Evolutionary conservation across 2,113 vertebrate species (phyloP), one percentile per base, ranked within the genome.

Genomic region (Colius striatus): DNA sequence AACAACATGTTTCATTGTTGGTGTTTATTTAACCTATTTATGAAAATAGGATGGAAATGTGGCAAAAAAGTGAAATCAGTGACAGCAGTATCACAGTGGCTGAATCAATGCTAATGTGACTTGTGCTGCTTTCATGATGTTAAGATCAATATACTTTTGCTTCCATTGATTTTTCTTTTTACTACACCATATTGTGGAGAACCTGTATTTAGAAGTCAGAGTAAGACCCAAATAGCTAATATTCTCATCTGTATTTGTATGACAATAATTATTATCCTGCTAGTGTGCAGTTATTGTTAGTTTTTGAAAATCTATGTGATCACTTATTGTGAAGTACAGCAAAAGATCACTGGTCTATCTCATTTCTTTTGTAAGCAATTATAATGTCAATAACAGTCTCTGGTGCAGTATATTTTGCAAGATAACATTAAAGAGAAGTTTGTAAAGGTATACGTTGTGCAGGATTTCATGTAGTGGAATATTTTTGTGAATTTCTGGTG

Each of bases 151-250:
- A 65, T 81, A 65, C 73, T 86, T 92, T 47, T 67, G 16, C 87
- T 43, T 95, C 63, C 48, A 90, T 84, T 88, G 95, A 84, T 94
- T 96, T 92, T 74, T 80, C 17, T 70, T 53, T 84, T 94, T 83
- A 57, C 60, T 38, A 36, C 43, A 29, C 71, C 88, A 0, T 83
- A 48, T 93, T 92, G 74, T 80, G 38, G 75, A 87, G 55, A 85
- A 80, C 48, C 34, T 90, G 34, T 84, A 51, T 75, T 75, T 87
- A 92, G 91, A 86, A 79, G 72, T 84, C 67, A 77, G 68, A 15
- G 8, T 67, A 86, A 90, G 75, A 86, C 22, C 15, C 38, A 53
- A 71, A 41, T 5, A 53, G 53, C 50, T 67, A 77, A 77, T 60
- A 84, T 48, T 77, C 47, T 83, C 34, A 53, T 74, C 72, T 90